These are phyloP conservation scores for Drosophila ezoana DNA, from an alignment of 2,888 invertebrate species.

Conservation along the genomic window DNA sequence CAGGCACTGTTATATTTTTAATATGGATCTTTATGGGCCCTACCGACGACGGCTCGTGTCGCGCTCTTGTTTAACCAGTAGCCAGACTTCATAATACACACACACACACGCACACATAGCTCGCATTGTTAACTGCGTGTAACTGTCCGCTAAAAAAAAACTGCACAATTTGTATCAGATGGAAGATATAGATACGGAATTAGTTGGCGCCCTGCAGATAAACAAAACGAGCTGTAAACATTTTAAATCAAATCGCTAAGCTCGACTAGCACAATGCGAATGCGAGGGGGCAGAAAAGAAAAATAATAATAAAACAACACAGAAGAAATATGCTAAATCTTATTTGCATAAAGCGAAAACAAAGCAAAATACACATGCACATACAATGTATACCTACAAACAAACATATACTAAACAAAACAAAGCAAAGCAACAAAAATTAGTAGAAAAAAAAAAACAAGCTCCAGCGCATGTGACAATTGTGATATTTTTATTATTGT, in stretches of 20 bases:
- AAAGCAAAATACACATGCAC: slow-evolving; percentile 24
- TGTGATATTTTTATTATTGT: slow-evolving; percentile 34
- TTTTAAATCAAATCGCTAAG: slow-evolving; percentile 55
- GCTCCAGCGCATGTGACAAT: slow-evolving; percentile 56
- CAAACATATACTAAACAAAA: neutral
- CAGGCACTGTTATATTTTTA: slow-evolving; percentile 17
- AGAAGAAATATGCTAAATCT: slow-evolving; percentile 29
- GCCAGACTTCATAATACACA: slow-evolving; percentile 4
- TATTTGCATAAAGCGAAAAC: slow-evolving; percentile 61
- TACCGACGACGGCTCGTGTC: slow-evolving; percentile 22
- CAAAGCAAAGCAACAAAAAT: neutral
- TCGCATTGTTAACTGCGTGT: slow-evolving; percentile 9
- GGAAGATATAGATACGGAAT: slow-evolving; percentile 40
- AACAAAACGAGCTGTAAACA: slow-evolving; percentile 51
- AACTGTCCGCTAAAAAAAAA: neutral
- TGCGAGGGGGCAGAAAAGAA: slow-evolving; percentile 15
- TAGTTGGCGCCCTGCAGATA: slow-evolving; percentile 40
- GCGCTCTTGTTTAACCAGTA: slow-evolving; percentile 30
- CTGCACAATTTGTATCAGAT: slow-evolving; percentile 27
- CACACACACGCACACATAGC: too few species aligned
- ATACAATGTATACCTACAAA: slow-evolving; percentile 1
- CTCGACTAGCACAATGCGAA: slow-evolving; percentile 27
- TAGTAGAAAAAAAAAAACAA: slow-evolving; percentile 22
- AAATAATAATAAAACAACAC: slow-evolving; percentile 3
- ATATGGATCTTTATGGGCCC: slow-evolving; percentile 33